Percentiles rank a stretch among this genome's conserved stretches.
phyloP scores from a whole-genome alignment of 2,888 invertebrate genomes.

The Eueremaeus valkanovi region DNA sequence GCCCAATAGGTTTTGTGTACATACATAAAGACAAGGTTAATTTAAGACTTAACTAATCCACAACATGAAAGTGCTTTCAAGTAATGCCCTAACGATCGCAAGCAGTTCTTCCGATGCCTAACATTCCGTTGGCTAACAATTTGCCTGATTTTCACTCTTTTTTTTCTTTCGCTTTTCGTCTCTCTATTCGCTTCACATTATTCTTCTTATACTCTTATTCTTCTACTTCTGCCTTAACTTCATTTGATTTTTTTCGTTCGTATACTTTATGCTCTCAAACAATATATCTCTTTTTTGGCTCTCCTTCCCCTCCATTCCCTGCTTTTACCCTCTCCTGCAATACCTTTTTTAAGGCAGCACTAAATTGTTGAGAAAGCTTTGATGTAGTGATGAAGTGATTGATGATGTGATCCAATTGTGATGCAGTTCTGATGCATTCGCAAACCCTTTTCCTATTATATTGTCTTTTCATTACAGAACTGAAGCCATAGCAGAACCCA shows the following conservation, averaged over 20 bases:
- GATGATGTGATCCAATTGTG: conserved; percentile 1
- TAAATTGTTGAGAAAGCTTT: neutral
- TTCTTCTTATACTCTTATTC: neutral
- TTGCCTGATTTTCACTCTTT: neutral
- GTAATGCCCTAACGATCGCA: neutral
- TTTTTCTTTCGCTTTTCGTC: neutral
- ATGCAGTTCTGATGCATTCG: neutral
- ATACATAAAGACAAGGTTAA: conserved; percentile 15
- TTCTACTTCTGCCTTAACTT: neutral
- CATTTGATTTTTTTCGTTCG: too few species aligned
- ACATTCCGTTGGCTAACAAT: neutral
- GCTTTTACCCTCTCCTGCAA: neutral
- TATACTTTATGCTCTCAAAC: neutral
- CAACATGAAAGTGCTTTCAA: conserved; percentile 19
- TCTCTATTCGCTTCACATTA: neutral
- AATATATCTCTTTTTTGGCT: neutral
- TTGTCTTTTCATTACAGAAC: neutral
- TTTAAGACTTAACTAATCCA: conserved; percentile 18
- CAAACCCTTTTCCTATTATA: conserved; percentile 4
- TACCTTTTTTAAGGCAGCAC: neutral
- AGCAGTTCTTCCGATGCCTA: too few species aligned
- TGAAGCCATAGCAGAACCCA: neutral
- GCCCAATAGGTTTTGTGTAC: neutral
- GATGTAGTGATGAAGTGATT: neutral
- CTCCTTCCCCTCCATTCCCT: neutral